Base-by-base conservation (phyloP, 92 coral and sea anemone genomes). In the Phenganax marumi region DNA sequence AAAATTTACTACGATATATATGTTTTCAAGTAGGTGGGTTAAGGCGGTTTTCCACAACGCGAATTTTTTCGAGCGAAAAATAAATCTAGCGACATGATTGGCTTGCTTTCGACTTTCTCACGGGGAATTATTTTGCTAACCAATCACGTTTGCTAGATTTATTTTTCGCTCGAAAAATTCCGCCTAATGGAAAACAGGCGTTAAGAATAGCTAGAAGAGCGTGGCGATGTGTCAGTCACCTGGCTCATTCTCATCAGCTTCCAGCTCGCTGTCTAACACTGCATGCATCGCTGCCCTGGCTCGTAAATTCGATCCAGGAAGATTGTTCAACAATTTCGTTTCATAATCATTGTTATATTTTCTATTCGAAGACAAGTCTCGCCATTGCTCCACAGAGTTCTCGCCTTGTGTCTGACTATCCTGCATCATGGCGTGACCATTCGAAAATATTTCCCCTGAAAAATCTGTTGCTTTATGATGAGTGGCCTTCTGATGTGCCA, bases 341-440 rank as follows among this genome's bases (percentile, higher is more conserved):
- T 78, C 83, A 53, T 78, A 62, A 23, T 21, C 71, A 62, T 66
- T 78, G 68, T 78, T 78, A 72, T 78, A 61, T 62, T 78, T 78
- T 9, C 83, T 60, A 19, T 78, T 78, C 7, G 83, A 78, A 6
- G 83, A 78, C 22, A 78, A 22, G 18, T 78, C 83, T 24, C 83
- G 52, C 83, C 83, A 78, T 63, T 60, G 46, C 7, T 63, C 83
- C 10, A 21, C 43, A 0, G 65, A 18, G 21, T 14, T 62, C 26
- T 18, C 68, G 22, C 68, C 33, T n/a, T 6, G 26, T 39, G 8
- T 23, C 8, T 33, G 70, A 6, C 13, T 49, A 25, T 66, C 72
- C 6, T 23, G 16, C 50, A 25, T 66, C 1, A 48, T 23, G 8
- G 72, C 72, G 24, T 66, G 72, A 66, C 72, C 72, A 66, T 66